A percentile compares a stretch with the other conserved stretches of the same genome.
These are phyloP conservation scores for Helarctos malayanus DNA, from an alignment of 2,797 vertebrate genomes.

Conservation along the genomic window DNA sequence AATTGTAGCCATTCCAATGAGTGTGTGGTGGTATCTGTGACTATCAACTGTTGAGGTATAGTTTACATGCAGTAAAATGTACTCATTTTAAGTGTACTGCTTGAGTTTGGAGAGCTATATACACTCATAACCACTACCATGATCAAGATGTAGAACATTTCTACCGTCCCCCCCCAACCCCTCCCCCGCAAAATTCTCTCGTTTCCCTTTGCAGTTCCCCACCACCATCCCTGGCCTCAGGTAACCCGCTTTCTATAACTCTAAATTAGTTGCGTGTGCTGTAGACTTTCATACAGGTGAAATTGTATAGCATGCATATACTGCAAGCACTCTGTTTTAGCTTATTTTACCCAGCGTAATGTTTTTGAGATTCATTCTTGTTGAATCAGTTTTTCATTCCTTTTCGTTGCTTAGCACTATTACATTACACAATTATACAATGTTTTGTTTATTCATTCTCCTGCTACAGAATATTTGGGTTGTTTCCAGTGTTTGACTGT, in stretches of 20 bases:
- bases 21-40: neutral
- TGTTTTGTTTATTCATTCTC: neutral
- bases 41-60: neutral
- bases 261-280: neutral
- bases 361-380: constrained; percentile 20
- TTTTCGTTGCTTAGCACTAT: neutral
- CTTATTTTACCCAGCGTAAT: neutral
- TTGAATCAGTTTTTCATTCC: neutral
- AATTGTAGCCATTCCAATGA: neutral
- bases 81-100: neutral
- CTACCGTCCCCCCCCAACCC: neutral
- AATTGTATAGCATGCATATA: too few relatives aligned
- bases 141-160: neutral
- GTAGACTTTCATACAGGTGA: neutral
- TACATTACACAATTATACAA: neutral
- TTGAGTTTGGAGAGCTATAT: constrained; percentile 30
- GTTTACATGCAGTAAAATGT: neutral
- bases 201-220: neutral
- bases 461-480: neutral
- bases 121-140: neutral
- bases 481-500: neutral
- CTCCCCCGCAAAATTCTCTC: neutral
- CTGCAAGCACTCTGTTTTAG: neutral
- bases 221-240: too few relatives aligned
- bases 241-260: neutral